These are phyloP conservation scores for Thinocorus orbignyianus DNA, from an alignment of 2,113 vertebrate species.

Conservation along the genomic window DNA sequence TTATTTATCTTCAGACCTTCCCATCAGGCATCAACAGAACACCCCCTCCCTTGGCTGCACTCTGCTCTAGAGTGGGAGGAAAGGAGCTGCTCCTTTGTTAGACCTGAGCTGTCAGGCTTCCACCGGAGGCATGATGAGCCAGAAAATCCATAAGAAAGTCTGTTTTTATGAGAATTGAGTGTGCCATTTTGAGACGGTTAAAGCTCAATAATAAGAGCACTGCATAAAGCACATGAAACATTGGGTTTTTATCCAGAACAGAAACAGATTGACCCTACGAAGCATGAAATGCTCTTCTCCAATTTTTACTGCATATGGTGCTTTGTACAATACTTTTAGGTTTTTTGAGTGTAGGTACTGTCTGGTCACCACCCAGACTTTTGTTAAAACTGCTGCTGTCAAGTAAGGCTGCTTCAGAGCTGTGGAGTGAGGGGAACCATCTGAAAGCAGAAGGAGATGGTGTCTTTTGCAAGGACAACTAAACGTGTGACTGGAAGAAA, in stretches of 20 bases:
- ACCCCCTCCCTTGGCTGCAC: neutral
- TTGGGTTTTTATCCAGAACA: neutral
- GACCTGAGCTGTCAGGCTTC: neutral
- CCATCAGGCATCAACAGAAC: neutral
- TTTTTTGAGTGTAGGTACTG: neutral
- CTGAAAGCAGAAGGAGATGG: neutral
- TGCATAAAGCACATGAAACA: neutral
- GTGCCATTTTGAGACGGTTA: neutral
- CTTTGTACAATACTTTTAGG: neutral
- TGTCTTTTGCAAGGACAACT: neutral
- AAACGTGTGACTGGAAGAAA: neutral
- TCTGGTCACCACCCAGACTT: neutral
- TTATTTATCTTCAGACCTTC: neutral
- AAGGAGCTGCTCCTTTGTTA: neutral
- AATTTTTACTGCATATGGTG: neutral
- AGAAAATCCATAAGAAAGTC: neutral
- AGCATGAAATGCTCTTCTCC: neutral
- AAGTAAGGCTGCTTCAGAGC: neutral
- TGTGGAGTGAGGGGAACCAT: neutral
- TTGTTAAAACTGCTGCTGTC: neutral
- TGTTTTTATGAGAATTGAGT: neutral
- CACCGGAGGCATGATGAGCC: neutral
- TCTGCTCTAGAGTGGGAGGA: neutral
- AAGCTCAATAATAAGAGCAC: neutral
- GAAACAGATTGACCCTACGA: neutral